phyloP scores from a whole-genome alignment of 2,797 vertebrate genomes.

The Cichlasoma orientale region DNA sequence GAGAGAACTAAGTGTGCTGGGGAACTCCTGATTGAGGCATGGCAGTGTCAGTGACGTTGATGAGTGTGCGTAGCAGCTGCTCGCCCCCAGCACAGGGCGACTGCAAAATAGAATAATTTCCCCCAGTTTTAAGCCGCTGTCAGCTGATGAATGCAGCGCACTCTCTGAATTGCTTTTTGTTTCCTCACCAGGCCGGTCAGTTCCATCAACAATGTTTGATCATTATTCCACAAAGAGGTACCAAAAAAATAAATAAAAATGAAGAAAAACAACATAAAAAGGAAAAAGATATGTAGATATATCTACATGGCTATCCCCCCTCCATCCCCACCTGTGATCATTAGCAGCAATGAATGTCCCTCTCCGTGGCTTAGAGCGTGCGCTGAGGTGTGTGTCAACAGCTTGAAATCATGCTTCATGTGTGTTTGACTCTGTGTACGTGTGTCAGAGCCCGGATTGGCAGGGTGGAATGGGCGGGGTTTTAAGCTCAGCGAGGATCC shows the following conservation, averaged over 20 bases:
- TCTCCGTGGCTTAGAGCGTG: constrained; percentile 33
- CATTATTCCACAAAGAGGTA: constrained; percentile 39
- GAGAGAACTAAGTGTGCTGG: constrained; percentile 2
- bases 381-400: constrained; percentile 44
- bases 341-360: constrained; percentile 52
- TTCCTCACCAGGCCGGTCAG: not conserved
- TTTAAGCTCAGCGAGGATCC: constrained; percentile 57
- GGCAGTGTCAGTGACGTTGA: not conserved
- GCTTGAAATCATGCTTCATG: constrained; percentile 56
- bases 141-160: not conserved
- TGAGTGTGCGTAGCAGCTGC: not conserved
- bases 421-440: constrained; percentile 48
- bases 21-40: constrained; percentile 52
- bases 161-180: not conserved
- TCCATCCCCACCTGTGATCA: constrained; percentile 67
- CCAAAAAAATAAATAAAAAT: not conserved
- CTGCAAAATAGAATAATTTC: not conserved
- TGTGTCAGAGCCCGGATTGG: constrained; percentile 55
- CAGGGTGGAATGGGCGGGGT: constrained; percentile 60
- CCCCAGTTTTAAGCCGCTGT: constrained; percentile 28
- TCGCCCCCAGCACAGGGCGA: not conserved
- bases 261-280: not conserved
- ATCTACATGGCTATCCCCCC: constrained; percentile 58
- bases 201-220: constrained; percentile 27
- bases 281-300: constrained; percentile 9